Evolutionary conservation across 2,888 invertebrate species (phyloP), one percentile per base, ranked within the genome.

Genomic region (Caenorhabditis afra): DNA sequence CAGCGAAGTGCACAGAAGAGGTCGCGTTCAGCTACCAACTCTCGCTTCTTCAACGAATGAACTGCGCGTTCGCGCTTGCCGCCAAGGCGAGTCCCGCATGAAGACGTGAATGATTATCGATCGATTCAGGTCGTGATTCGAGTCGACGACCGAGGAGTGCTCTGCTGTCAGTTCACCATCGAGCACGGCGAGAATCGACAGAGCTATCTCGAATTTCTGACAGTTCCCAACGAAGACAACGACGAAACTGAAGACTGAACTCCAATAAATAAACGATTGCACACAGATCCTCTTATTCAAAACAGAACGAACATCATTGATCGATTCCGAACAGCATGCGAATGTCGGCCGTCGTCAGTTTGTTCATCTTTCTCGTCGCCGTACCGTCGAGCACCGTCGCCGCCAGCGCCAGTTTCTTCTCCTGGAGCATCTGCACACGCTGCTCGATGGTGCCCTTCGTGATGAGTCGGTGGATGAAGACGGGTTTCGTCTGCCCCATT

Each of bases 391-490:
- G 81, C 8, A 90, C 86, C 16, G 75, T 64, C 14, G 79, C 82
- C 11, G 97, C 96, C 49, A 96, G 90, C 53, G 93, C 92, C 49
- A 95, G 88, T 91, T 97, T 97, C 62, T 92, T 92, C 18, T 94
- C 93, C 90, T 97, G 97, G 23, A 97, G 92, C 2, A 92, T 91
- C 73, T 94, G 92, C 84, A 97, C 96, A 49, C 94, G 93, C 89
- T 95, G 94, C 91, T 97, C 97, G 20, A 97, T 95, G 0, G 96
- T 96, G 59, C 95, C 94, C 74, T 93, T 91, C 86, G 94, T 94
- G 89, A 97, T 93, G 90, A 96, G 94, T 90, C 95, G 95, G 91
- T 96, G 95, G 59, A 97, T 93, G 86, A 93, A 92, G 0, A 96
- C 96, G 85, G 93, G 91, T 88, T 94, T 95, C 57, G 91, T 93